Evolutionary conservation across 2,888 invertebrate genomes (phyloP).

Genomic region (Petrophora chlorosata): DNA sequence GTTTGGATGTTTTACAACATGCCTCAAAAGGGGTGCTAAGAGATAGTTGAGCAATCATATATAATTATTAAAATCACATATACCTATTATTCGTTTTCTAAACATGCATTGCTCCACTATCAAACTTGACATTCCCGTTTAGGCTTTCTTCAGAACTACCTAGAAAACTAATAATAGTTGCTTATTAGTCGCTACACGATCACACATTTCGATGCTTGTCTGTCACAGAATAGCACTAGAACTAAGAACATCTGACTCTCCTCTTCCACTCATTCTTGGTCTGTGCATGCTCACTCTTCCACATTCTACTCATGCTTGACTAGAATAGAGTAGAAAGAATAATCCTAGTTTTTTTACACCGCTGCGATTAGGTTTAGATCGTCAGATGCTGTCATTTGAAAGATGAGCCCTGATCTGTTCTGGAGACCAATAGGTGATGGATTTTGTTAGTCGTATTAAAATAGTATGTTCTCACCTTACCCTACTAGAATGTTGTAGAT

Average conservation of each 20-base stretch:
- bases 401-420: no score
- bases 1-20: not conserved
- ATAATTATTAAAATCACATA: no score
- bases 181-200: conserved; percentile 70
- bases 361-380: no score
- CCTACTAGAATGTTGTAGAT: no score
- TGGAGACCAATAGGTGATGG: no score
- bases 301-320: conserved; percentile 20
- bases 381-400: no score
- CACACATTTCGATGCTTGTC: conserved; percentile 72
- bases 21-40: not conserved
- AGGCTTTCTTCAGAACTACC: conserved; percentile 12
- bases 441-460: no score
- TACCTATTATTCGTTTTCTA: no score
- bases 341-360: conserved; percentile 1
- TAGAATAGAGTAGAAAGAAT: conserved; percentile 13
- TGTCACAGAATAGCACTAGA: conserved; percentile 45
- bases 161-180: conserved; percentile 47
- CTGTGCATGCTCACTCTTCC: conserved; percentile 43
- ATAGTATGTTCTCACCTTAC: no score
- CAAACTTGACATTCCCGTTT: no score
- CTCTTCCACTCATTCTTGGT: conserved; percentile 30
- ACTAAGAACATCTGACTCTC: conserved; percentile 34
- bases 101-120: no score
- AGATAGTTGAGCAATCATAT: not conserved